Conservation (phyloP, 2,113 vertebrate species). For the Halichoeres trimaculatus region DNA sequence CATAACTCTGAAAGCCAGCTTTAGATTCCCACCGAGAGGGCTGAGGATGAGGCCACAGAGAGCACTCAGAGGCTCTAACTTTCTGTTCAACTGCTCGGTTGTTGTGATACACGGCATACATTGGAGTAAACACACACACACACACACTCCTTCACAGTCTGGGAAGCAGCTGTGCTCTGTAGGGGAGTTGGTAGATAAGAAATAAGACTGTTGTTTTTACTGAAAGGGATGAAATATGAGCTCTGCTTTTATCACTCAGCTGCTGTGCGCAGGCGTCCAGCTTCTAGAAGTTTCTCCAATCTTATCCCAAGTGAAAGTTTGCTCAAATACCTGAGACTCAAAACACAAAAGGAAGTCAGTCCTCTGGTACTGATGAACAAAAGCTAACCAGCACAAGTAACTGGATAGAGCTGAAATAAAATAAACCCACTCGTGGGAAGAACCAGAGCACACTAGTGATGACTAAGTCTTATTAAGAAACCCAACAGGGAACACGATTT, state of each 20-base stretch:
- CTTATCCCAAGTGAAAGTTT: background rate
- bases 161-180: conserved; percentile 12
- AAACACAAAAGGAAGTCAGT: background rate
- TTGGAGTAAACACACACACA: background rate
- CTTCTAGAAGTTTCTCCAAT: conserved; percentile 4
- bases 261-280: background rate
- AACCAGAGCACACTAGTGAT: too few species aligned
- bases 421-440: too few species aligned
- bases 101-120: background rate
- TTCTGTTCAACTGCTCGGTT: background rate
- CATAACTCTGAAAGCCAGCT: conserved; percentile 12
- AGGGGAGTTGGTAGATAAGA: conserved; percentile 16
- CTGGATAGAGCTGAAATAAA: too few species aligned
- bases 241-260: conserved; percentile 30
- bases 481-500: too few species aligned
- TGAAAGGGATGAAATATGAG: conserved; percentile 35
- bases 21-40: conserved; percentile 21
- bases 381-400: background rate
- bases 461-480: too few species aligned
- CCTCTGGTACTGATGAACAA: background rate
- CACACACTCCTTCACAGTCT: background rate
- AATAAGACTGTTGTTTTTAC: conserved; percentile 23
- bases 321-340: background rate
- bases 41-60: conserved; percentile 9
- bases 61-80: conserved; percentile 9